Evolutionary conservation across 2,113 vertebrate genomes (phyloP).

Genomic region (Emydura subglobosa): DNA sequence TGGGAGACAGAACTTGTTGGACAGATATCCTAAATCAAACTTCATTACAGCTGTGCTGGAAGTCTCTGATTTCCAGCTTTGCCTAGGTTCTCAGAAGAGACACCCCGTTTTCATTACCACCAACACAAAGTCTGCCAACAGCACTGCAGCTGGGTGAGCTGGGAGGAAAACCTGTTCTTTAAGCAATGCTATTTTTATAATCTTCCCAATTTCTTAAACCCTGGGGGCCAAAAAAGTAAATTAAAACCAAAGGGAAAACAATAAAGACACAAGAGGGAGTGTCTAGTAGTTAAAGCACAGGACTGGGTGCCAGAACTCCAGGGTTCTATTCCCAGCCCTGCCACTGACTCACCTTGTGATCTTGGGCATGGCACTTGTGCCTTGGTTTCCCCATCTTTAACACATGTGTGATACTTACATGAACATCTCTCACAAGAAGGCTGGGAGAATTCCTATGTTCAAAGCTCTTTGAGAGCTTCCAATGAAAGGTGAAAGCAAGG

Average conservation of each 20-base stretch:
- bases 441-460: accelerated
- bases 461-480: neutral
- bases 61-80: neutral
- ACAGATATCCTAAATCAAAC: neutral
- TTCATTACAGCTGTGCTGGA: neutral
- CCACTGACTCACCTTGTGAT: neutral
- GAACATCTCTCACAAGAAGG: neutral
- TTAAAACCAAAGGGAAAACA: neutral
- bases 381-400: neutral
- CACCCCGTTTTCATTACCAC: neutral
- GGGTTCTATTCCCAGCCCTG: accelerated
- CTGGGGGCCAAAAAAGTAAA: neutral
- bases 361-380: neutral
- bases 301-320: neutral
- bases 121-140: neutral
- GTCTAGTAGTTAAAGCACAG: neutral
- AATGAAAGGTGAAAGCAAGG: accelerated
- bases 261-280: neutral
- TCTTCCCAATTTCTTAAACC: neutral
- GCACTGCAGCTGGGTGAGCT: neutral
- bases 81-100: neutral
- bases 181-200: neutral
- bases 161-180: neutral
- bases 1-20: neutral
- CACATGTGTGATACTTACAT: accelerated